Percentiles rank a stretch among this genome's conserved stretches.
These are phyloP conservation scores for Fukomys damarensis DNA, from an alignment of 2,113 vertebrate species.

Conservation along the genomic window DNA sequence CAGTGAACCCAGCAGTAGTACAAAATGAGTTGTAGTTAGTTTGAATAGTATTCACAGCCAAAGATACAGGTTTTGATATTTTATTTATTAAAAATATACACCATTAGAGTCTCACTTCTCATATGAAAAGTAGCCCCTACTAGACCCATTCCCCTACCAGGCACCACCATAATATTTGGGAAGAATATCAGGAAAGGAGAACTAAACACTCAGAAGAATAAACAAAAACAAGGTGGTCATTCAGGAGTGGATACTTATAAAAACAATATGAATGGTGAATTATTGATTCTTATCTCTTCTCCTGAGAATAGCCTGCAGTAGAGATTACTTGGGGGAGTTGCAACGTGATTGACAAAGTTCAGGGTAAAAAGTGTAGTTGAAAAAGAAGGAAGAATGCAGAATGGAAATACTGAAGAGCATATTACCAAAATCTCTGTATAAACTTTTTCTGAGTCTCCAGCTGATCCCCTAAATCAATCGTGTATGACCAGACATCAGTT, in stretches of 20 bases:
- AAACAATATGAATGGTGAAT: not conserved
- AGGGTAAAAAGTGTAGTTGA: not conserved
- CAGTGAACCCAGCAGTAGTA: not conserved
- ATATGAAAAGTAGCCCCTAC: not conserved
- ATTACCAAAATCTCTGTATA: not conserved
- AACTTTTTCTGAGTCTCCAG: not conserved
- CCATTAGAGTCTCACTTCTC: not conserved
- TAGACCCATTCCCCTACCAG: not conserved
- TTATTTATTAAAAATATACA: constrained; percentile 35
- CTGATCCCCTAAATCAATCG: not conserved
- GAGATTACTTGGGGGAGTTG: not conserved
- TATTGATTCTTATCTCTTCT: not conserved
- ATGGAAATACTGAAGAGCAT: not conserved
- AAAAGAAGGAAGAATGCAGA: not conserved
- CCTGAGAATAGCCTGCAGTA: not conserved
- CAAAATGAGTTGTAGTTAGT: constrained; percentile 23
- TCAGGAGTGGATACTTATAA: not conserved
- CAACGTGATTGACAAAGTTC: not conserved
- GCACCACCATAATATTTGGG: not conserved
- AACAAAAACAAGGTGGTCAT: not conserved
- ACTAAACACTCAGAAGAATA: not conserved
- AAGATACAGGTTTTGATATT: not conserved
- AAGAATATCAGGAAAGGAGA: rapidly evolving
- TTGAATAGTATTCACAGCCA: constrained; percentile 54
- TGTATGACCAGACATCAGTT: not conserved